These are phyloP conservation scores for Neuroterus valhalla DNA, from an alignment of 1,140 invertebrate species.

Conservation along the genomic window DNA sequence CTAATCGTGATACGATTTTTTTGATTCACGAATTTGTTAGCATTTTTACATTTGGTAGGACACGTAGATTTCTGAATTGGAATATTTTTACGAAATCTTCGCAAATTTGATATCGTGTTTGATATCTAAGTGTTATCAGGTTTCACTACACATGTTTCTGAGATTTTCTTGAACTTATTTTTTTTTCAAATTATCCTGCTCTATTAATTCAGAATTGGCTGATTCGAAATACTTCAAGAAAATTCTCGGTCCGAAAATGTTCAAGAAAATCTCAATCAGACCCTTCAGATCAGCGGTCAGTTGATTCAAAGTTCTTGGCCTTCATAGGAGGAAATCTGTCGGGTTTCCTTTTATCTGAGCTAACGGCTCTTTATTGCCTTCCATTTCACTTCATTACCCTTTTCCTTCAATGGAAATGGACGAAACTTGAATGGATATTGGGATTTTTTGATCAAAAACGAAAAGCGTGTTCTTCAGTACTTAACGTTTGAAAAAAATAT, in stretches of 20 bases:
- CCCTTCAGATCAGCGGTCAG: background rate
- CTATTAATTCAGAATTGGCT: too few species aligned
- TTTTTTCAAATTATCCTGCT: too few species aligned
- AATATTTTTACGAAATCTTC: too few species aligned
- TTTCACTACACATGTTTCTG: too few species aligned
- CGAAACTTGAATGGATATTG: background rate
- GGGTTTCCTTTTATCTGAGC: background rate
- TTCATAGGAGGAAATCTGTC: background rate
- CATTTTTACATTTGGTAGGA: too few species aligned
- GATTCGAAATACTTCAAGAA: background rate
- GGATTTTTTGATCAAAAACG: background rate
- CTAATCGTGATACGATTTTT: too few species aligned
- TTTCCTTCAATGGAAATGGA: background rate
- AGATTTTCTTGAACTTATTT: too few species aligned
- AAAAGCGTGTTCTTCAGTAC: background rate
- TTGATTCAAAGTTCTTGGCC: constrained; percentile 7
- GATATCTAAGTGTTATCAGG: too few species aligned
- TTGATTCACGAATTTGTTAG: too few species aligned
- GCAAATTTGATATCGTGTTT: too few species aligned
- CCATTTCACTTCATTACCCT: background rate
- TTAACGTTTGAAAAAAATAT: background rate
- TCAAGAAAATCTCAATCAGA: background rate
- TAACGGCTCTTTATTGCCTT: constrained; percentile 13
- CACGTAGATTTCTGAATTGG: too few species aligned
- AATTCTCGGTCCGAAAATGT: background rate